These are phyloP conservation scores for Drosophila seclusa DNA, from an alignment of 2,888 invertebrate genomes.

Conservation along the genomic window DNA sequence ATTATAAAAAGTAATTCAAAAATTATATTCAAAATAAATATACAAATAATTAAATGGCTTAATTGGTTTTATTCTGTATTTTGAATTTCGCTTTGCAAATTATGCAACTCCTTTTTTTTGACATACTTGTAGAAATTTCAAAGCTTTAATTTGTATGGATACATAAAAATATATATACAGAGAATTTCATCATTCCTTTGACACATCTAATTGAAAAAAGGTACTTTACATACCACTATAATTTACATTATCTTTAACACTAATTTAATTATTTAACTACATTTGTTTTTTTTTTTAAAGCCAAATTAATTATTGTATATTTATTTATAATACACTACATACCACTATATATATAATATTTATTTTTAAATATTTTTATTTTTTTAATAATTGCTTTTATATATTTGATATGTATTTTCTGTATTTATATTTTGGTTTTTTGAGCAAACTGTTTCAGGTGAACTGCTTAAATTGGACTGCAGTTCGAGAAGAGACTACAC, in stretches of 20 bases:
- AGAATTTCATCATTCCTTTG: not conserved
- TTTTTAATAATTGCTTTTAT: not conserved
- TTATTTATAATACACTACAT: not conserved
- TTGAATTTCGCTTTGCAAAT: not conserved
- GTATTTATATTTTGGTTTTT: not conserved
- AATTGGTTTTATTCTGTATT: not conserved
- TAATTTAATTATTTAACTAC: not conserved
- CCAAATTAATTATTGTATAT: not conserved
- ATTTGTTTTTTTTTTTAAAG: not conserved
- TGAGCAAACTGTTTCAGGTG: constrained; percentile 2
- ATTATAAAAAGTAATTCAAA: not conserved
- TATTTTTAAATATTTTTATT: too few species aligned
- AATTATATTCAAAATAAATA: not conserved
- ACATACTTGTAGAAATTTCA: not conserved
- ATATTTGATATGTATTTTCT: not conserved
- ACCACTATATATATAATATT: too few species aligned
- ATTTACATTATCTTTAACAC: not conserved
- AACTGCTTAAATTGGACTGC: not conserved
- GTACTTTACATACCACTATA: not conserved
- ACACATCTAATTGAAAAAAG: not conserved
- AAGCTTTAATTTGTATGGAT: not conserved
- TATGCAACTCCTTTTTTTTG: not conserved
- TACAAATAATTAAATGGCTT: not conserved
- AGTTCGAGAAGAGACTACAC: not conserved
- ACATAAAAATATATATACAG: not conserved